Percentiles rank a stretch among this genome's conserved stretches.
Conservation (phyloP, 2,113 vertebrate genomes). For the Fregata magnificens region DNA sequence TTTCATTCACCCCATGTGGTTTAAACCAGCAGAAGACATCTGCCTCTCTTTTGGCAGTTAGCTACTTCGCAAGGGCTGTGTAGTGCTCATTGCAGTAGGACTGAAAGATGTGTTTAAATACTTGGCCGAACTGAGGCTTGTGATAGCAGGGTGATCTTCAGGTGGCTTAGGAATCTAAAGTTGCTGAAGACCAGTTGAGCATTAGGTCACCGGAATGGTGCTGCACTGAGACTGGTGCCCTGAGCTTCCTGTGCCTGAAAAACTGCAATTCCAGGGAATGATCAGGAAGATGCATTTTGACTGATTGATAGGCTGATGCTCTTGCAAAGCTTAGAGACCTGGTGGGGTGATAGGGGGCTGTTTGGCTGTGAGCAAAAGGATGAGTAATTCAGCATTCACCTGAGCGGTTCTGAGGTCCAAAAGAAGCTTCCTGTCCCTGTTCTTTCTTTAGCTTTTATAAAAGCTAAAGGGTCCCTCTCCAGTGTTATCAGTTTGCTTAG, state of each 20-base stretch:
- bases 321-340: not conserved
- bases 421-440: not conserved
- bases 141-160: not conserved
- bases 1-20: not conserved
- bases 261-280: not conserved
- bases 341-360: not conserved
- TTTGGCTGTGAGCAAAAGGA: not conserved
- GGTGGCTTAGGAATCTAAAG: not conserved
- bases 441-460: not conserved
- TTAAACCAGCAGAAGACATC: conserved; percentile 1
- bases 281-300: not conserved
- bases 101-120: not conserved
- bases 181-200: not conserved
- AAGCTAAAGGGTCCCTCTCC: not conserved
- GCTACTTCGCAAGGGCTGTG: not conserved
- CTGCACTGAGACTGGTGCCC: not conserved
- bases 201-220: not conserved
- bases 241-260: not conserved
- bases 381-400: not conserved
- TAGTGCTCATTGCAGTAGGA: not conserved
- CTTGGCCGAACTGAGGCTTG: not conserved
- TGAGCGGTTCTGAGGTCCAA: not conserved
- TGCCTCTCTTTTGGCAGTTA: not conserved
- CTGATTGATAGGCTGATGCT: not conserved
- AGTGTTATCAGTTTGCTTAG: not conserved